Evolutionary conservation across 2,797 vertebrate species (phyloP).

Genomic region (Vultur gryphus): DNA sequence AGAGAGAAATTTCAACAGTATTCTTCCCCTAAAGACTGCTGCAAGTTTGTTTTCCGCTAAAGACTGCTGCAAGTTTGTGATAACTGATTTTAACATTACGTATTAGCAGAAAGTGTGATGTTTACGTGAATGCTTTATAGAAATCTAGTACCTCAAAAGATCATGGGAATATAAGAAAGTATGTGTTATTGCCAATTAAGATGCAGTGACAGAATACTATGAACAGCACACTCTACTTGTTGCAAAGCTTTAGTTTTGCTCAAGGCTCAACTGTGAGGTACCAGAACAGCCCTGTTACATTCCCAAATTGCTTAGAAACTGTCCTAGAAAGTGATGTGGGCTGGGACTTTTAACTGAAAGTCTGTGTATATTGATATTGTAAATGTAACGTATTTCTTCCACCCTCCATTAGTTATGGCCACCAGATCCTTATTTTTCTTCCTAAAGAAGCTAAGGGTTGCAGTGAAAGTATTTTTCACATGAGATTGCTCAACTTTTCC

Average conservation of each 20-base stretch:
- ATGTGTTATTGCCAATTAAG: not conserved
- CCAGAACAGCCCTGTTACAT: not conserved
- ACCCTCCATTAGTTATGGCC: not conserved
- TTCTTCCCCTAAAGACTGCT: not conserved
- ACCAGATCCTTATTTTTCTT: not conserved
- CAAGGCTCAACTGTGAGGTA: not conserved
- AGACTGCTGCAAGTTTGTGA: not conserved
- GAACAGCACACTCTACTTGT: not conserved
- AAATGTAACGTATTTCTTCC: not conserved
- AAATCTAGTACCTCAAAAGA: not conserved
- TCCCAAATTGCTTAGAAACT: not conserved
- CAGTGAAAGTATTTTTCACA: not conserved
- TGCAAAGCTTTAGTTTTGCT: not conserved
- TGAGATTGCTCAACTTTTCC: not conserved
- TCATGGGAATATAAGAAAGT: not conserved
- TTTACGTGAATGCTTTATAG: not conserved
- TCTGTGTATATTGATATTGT: not conserved
- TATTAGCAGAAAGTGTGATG: not conserved
- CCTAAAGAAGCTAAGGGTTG: not conserved
- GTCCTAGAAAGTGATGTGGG: not conserved
- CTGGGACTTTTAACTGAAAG: not conserved
- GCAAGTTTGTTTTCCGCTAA: not conserved
- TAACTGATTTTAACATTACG: not conserved
- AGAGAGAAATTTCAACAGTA: not conserved
- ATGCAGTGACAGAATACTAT: not conserved